Evolutionary conservation across 1,140 invertebrate genomes (phyloP), one percentile per base, ranked within the genome.

Genomic region (Drosophila teissieri): DNA sequence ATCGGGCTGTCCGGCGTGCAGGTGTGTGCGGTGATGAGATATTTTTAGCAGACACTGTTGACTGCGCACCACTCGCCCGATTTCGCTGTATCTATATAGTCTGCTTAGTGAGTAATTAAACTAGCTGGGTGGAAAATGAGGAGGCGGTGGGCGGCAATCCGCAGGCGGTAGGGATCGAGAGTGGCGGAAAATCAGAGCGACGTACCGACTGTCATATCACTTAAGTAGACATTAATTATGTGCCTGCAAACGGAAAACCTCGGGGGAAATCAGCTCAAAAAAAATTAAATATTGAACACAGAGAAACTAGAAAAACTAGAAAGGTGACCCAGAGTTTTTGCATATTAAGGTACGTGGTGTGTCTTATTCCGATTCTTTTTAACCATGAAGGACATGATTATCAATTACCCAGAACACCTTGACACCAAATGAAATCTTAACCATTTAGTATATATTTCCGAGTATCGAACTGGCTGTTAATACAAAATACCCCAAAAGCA

Each of bases 211-310:
- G 76, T 69, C 83, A 89, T 89, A 84, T 89, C 83, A 89, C 61
- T 88, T 88, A 88, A 89, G 65, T 78, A 89, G 80, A 84, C 80
- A 89, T 89, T 88, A 89, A 88, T 88, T 89, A 88, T 89, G 84
- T 48, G 76, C 45, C 75, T 31, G 48, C 36, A 42, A 69, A 73
- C 69, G 62, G 55, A 74, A 85, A 54, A 67, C 31, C 56, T 24
- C 31, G 15, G 22, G 24, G 22, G 42, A 63, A 54, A 56, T 61
- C 54, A 31, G 27, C 31, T 45, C 8, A 68, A 51, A 76, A 68
- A 51, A 76, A 73, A 40, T 24, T 48, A 58, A 58, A 63, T 37
- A 74, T 44, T 10, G 22, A 69, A 39, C 39, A 22, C 19, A 8
- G 17, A 37, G 34, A 17, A 52, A 31, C 0, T 4, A 24, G 4